These are phyloP conservation scores for Clarias magur DNA, from an alignment of 2,113 vertebrate species.

Conservation along the genomic window DNA sequence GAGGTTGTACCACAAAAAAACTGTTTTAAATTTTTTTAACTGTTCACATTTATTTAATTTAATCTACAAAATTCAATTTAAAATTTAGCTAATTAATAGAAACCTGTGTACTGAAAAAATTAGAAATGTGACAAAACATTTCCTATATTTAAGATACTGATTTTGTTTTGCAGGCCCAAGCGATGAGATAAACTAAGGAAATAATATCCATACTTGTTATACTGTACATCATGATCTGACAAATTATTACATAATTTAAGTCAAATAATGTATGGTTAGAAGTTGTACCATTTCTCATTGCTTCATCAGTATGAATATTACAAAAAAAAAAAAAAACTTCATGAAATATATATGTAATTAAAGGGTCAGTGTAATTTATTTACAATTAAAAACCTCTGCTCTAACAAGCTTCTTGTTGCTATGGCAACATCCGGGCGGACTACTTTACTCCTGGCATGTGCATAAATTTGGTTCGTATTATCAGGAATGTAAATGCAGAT, in stretches of 20 bases:
- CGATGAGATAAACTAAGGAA: not conserved
- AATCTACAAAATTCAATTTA: too few species aligned
- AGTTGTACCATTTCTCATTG: not conserved
- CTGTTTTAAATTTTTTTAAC: too few species aligned
- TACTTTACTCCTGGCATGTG: not conserved
- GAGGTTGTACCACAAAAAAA: too few species aligned
- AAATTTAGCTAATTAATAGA: not conserved
- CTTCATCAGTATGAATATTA: not conserved
- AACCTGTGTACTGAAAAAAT: not conserved
- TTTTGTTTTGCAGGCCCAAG: not conserved
- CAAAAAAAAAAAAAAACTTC: not conserved
- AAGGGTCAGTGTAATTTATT: not conserved
- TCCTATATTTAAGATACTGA: not conserved
- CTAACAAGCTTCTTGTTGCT: conserved; percentile 10
- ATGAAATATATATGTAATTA: not conserved
- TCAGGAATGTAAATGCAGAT: not conserved
- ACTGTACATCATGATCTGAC: not conserved
- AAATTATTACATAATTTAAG: not conserved
- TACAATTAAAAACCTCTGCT: not conserved
- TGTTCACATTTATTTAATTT: too few species aligned
- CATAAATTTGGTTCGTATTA: conserved; percentile 12
- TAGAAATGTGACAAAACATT: not conserved
- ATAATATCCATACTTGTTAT: not conserved
- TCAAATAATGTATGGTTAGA: not conserved
- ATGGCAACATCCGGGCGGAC: not conserved